Evolutionary conservation across 2,888 invertebrate genomes (phyloP), one percentile per base, ranked within the genome.

Genomic region (Drosophila neutralis): DNA sequence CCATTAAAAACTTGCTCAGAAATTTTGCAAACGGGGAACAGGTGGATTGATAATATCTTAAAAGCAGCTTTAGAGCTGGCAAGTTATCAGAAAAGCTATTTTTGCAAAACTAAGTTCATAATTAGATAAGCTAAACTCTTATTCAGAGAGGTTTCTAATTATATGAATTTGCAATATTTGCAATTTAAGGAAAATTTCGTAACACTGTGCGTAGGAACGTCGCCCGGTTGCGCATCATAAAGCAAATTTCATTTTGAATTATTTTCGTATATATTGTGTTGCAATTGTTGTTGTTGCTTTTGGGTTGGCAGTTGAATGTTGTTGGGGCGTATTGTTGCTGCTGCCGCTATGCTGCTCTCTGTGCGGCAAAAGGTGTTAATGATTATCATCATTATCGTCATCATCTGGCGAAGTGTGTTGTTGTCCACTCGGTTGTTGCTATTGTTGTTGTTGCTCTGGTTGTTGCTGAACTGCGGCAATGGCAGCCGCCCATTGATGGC

Each of bases 161-260:
- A n/a, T 8, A 27, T 7, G 2, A 36, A 24, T 51, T 49, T 29
- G 48, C 29, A 33, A 10, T n/a, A 10, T 11, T 62, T 13, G 21
- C 13, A 21, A 45, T 21, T 51, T 31, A 3, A 1, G 0, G 13
- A 4, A 11, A 5, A 7, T 21, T 35, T 60, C 2, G 40, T 0
- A 21, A 6, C 81, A 85, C 73, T 79, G 85, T 90, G 83, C 78
- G 76, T 78, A 81, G 73, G 57, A 66, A 83, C 71, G 87, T 82
- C 73, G 78, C 76, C 73, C 76, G 85, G 91, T 91, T 91, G 91
- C 91, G 90, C 91, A 91, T 92, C 92, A 93, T 92, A 92, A 92
- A 92, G 91, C 91, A 92, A 93, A 93, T 93, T 93, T 92, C 91
- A 91, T 92, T 92, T 92, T 92, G 92, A 93, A 91, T 92, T 93